Evolutionary conservation across 2,113 vertebrate species (phyloP), one percentile per base, ranked within the genome.

Genomic region (Passer montanus): DNA sequence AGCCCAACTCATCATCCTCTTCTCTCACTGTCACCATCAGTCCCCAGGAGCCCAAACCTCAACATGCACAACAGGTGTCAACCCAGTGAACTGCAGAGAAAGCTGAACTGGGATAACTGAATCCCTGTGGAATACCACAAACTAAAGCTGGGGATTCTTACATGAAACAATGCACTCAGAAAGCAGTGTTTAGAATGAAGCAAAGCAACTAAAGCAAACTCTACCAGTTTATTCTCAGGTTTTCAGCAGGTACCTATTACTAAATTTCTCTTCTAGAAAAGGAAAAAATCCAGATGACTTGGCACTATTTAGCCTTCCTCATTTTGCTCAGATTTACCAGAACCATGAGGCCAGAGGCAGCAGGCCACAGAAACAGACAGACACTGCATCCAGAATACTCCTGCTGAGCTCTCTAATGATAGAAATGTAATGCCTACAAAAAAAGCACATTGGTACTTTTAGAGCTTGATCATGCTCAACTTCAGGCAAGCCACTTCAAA

Each of bases 261-360:
- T 52, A 63, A 35, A 31, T 30, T 64, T 24, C 37, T 72, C 44
- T 68, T 75, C 31, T 16, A 69, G 30, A 30, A 47, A 53, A 49
- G 31, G 21, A 80, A 41, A 87, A 11, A 39, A 39, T 68, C 60
- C 4, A 1, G 18, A 21, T 39, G n/a, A 44, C 17, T 64, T 75
- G 50, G 13, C 21, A 49, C 15, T 62, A 55, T 92, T 88, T 39
- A 70, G 26, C 58, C 21, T 74, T 73, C 63, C 50, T 83, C 30
- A 24, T 62, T 94, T 94, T 73, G n/a, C 62, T 91, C 47, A 50
- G 55, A 67, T 95, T 84, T 94, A 81, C 27, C 72, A 88, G 83
- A 70, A 76, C 27, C 21, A 83, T 15, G n/a, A 94, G 43, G 62
- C 37, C 37, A 56, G 18, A 41, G 66, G 49, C 39, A 85, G 70